These are phyloP conservation scores for Percopsis transmontana DNA, from an alignment of 2,113 vertebrate species.

Conservation along the genomic window DNA sequence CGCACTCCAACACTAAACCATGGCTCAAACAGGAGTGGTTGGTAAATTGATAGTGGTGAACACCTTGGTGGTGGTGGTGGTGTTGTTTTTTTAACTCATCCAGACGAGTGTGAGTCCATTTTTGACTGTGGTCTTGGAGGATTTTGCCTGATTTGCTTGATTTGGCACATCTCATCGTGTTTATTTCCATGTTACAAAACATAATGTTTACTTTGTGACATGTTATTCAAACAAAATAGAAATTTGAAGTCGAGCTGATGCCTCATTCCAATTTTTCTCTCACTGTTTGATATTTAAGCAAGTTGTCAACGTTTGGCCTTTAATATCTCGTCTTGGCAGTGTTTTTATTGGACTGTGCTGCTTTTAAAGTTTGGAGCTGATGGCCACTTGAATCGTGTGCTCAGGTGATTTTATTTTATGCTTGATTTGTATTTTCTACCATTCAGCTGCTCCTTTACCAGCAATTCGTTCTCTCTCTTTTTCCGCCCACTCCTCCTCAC, in stretches of 20 bases:
- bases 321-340: background rate
- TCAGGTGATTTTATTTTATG: slow-evolving; percentile 37
- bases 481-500: background rate
- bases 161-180: slow-evolving; percentile 6
- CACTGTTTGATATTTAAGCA: slow-evolving; percentile 4
- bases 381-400: slow-evolving; percentile 13
- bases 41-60: slow-evolving; percentile 39
- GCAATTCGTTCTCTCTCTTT: slow-evolving; percentile 26
- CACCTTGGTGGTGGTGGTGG: slow-evolving; percentile 13
- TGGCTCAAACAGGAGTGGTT: slow-evolving; percentile 43
- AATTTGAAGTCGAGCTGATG: background rate
- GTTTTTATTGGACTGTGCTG: slow-evolving; percentile 14
- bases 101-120: slow-evolving; percentile 41
- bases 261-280: background rate
- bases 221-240: slow-evolving; percentile 9
- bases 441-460: slow-evolving; percentile 48
- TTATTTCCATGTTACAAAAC: slow-evolving; percentile 1
- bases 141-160: slow-evolving; percentile 17
- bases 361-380: slow-evolving; percentile 21
- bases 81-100: slow-evolving; percentile 36
- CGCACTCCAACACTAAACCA: slow-evolving; percentile 63
- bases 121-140: slow-evolving; percentile 57
- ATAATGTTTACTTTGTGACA: slow-evolving; percentile 17
- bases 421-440: slow-evolving; percentile 46
- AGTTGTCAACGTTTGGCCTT: slow-evolving; percentile 6